Evolutionary conservation across 2,113 vertebrate genomes (phyloP).

Genomic region (Trachemys scripta): DNA sequence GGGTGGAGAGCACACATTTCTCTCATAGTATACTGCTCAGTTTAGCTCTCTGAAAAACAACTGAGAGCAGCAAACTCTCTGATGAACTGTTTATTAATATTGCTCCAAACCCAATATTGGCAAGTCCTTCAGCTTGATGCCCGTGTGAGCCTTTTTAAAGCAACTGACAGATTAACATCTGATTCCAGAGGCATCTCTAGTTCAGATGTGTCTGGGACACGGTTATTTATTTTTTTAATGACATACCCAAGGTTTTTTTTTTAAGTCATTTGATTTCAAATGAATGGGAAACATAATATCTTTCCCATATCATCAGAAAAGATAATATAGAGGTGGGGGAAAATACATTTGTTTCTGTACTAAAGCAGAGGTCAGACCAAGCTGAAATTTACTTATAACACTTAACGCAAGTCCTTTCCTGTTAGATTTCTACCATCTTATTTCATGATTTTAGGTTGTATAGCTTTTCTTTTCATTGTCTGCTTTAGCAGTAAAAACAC

Average conservation of each 20-base stretch:
- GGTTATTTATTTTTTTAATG: neutral
- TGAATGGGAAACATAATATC: neutral
- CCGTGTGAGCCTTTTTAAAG: neutral
- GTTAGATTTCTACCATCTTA: neutral
- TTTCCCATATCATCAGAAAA: neutral
- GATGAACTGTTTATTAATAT: neutral
- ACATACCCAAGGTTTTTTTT: neutral
- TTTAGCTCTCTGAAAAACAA: neutral
- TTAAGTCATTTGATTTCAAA: neutral
- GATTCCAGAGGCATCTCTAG: neutral
- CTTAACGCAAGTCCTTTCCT: neutral
- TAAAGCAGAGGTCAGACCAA: neutral
- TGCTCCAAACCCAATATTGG: neutral
- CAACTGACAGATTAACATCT: neutral
- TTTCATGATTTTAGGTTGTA: neutral
- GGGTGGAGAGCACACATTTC: neutral
- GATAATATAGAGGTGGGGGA: neutral
- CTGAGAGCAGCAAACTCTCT: neutral
- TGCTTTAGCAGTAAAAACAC: neutral
- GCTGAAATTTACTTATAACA: neutral
- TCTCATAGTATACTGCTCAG: neutral
- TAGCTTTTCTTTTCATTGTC: neutral
- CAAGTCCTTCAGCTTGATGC: neutral
- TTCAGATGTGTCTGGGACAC: neutral
- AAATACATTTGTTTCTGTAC: neutral